Percentiles rank a stretch among this genome's conserved stretches.
Evolutionary conservation across 2,888 invertebrate genomes (phyloP).

Genomic region (Calephelis perditalis): DNA sequence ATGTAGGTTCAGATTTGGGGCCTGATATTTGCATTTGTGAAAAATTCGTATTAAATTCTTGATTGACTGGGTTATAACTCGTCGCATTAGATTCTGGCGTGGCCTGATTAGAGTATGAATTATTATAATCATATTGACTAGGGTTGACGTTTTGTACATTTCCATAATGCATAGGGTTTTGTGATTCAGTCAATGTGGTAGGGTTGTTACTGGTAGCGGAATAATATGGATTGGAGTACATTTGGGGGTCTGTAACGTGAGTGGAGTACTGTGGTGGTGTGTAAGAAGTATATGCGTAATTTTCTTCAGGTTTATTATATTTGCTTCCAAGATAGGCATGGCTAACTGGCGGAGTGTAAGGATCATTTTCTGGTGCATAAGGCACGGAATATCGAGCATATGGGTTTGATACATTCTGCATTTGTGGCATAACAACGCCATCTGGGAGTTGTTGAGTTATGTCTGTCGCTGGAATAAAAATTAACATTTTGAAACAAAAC

Average conservation of each 20-base stretch:
- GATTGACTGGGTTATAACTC: conserved; percentile 34
- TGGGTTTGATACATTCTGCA: conserved; percentile 42
- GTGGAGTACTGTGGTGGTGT: conserved; percentile 55
- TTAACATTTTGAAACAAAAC: not conserved
- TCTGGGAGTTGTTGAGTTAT: conserved; percentile 55
- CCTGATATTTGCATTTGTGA: conserved; percentile 57
- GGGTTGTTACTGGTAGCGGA: conserved; percentile 50
- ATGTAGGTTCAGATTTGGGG: conserved; percentile 40
- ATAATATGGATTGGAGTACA: conserved; percentile 57
- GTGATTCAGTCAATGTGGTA: conserved; percentile 53
- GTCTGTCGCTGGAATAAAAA: conserved; percentile 56
- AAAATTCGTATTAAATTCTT: conserved; percentile 52
- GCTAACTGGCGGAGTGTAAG: conserved; percentile 42
- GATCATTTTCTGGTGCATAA: conserved; percentile 44
- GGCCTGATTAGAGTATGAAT: conserved; percentile 38
- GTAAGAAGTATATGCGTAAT: conserved; percentile 52
- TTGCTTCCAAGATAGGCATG: conserved; percentile 45
- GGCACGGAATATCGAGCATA: conserved; percentile 48
- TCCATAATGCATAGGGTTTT: conserved; percentile 35
- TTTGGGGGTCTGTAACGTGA: conserved; percentile 48
- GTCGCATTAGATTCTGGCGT: conserved; percentile 41
- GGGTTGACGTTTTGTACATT: conserved; percentile 36
- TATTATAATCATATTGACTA: conserved; percentile 35
- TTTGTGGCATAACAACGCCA: conserved; percentile 51
- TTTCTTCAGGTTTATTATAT: conserved; percentile 51